A percentile compares a stretch with the other conserved stretches of the same genome.
phyloP scores from a whole-genome alignment of 2,113 vertebrate genomes.

The Brachypteracias leptosomus region DNA sequence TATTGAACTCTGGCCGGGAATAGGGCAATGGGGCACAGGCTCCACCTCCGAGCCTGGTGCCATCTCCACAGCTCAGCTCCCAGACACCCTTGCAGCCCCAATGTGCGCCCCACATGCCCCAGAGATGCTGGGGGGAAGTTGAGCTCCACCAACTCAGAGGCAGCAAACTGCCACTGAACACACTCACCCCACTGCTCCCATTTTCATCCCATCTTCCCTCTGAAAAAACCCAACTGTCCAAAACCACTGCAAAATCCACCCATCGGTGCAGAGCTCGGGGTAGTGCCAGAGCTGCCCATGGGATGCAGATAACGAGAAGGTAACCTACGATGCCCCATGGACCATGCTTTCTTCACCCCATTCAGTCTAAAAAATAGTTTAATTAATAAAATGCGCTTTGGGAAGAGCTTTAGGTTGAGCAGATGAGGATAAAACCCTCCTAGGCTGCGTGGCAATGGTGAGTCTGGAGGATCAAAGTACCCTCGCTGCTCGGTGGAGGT shows the following conservation, averaged over 20 bases:
- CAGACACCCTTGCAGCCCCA: not conserved
- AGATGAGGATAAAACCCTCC: not conserved
- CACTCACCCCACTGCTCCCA: not conserved
- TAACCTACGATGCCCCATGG: accelerated
- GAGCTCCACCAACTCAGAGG: not conserved
- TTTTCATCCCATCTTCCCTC: not conserved
- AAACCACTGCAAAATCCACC: not conserved
- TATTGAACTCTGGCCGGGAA: not conserved
- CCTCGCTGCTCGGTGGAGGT: not conserved
- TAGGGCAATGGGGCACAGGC: not conserved
- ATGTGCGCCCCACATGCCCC: not conserved
- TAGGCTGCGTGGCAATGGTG: not conserved
- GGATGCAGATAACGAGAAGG: not conserved
- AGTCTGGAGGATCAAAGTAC: not conserved
- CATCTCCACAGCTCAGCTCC: not conserved
- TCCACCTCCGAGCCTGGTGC: accelerated
- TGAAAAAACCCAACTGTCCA: not conserved
- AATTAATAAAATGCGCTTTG: not conserved
- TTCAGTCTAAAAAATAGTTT: not conserved
- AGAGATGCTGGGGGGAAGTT: not conserved
- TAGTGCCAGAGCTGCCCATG: accelerated
- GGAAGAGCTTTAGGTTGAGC: not conserved
- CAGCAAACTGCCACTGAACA: not conserved
- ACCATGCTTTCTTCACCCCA: accelerated
- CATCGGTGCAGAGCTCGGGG: accelerated